Conservation (phyloP, 92 coral and sea anemone genomes). For the Parazoanthus darwini region DNA sequence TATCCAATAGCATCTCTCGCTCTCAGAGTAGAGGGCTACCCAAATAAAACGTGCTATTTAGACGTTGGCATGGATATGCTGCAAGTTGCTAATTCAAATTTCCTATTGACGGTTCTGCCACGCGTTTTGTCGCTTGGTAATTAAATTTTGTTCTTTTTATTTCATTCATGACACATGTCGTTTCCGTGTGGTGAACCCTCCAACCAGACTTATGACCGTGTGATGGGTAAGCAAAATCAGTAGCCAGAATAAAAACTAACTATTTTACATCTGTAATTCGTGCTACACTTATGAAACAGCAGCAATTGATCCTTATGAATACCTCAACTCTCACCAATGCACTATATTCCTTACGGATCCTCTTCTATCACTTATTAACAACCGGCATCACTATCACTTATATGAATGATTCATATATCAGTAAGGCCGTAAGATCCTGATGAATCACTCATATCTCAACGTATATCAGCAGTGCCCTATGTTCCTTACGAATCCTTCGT, state of each 20-base stretch:
- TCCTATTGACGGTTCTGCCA: not conserved
- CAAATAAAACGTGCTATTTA: not conserved
- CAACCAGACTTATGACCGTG: constrained; percentile 93
- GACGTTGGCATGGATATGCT: not conserved
- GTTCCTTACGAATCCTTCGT: no score
- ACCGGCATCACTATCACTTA: no score
- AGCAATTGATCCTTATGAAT: no score
- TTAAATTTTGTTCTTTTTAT: constrained; percentile 7
- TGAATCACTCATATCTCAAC: no score
- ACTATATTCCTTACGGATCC: no score
- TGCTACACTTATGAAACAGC: not conserved
- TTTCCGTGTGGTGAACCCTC: not conserved
- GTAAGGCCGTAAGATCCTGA: no score
- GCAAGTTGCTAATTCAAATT: not conserved
- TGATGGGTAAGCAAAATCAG: constrained; percentile 80
- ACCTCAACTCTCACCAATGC: no score
- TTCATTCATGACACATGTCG: constrained; percentile 19
- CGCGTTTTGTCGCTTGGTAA: not conserved
- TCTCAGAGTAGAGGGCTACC: no score
- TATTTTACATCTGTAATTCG: not conserved
- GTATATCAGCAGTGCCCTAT: no score
- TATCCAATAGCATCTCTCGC: no score
- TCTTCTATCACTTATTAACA: no score
- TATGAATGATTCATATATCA: no score
- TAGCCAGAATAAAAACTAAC: not conserved